These are phyloP conservation scores for Tinea semifulvella DNA, from an alignment of 2,888 invertebrate genomes.

Conservation along the genomic window DNA sequence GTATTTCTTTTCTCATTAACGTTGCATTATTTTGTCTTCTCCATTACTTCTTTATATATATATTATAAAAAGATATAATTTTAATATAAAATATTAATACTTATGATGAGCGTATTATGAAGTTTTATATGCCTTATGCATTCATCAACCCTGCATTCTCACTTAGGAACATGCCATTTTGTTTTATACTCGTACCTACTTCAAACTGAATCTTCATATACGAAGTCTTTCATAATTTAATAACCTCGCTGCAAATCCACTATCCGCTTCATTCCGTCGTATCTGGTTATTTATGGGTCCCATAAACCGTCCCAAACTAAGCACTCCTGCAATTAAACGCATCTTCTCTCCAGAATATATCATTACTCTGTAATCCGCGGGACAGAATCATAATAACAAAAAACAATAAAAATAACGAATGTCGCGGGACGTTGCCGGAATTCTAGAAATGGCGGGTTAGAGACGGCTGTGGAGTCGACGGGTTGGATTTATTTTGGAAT, in stretches of 20 bases:
- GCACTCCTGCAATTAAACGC: constrained; percentile 62
- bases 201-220: too few species aligned
- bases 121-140: too few species aligned
- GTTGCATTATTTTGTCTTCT: too few species aligned
- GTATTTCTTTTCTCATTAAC: too few species aligned
- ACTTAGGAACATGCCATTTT: too few species aligned
- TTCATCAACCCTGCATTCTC: too few species aligned
- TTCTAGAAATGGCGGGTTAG: constrained; percentile 34
- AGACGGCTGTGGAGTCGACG: constrained; percentile 27
- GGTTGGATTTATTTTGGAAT: too few species aligned
- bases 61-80: too few species aligned
- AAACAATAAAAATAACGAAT: constrained; percentile 68
- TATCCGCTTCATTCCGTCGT: constrained; percentile 24
- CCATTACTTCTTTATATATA: too few species aligned
- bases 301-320: constrained; percentile 28
- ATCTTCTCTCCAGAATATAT: constrained; percentile 54
- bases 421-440: constrained; percentile 54
- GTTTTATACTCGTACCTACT: too few species aligned
- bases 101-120: too few species aligned
- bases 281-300: not conserved
- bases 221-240: constrained; percentile 12
- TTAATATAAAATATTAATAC: too few species aligned
- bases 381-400: constrained; percentile 66
- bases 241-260: constrained; percentile 29
- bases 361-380: constrained; percentile 53